Evolutionary conservation across 2,888 invertebrate genomes (phyloP).

Genomic region (Torymus auratus): DNA sequence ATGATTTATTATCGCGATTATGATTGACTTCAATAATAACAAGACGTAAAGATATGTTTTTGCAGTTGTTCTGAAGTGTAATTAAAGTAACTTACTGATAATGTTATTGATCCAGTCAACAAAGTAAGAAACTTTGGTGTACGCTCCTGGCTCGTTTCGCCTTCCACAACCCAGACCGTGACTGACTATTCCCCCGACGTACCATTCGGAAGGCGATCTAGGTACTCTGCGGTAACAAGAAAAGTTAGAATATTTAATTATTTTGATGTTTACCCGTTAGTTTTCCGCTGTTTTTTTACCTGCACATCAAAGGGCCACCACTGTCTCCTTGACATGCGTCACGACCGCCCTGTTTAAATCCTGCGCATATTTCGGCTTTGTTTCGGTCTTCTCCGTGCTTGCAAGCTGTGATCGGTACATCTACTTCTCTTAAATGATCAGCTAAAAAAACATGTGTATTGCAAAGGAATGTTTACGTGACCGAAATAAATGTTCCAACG

Average conservation of each 20-base stretch:
- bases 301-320: conserved; percentile 90
- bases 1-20: too few relatives aligned
- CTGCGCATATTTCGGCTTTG: conserved; percentile 87
- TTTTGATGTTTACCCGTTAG: not conserved
- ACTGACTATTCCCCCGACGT: conserved; percentile 89
- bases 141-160: conserved; percentile 88
- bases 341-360: conserved; percentile 84
- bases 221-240: not conserved
- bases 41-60: too few relatives aligned
- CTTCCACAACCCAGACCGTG: conserved; percentile 92
- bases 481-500: not conserved
- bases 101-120: conserved; percentile 85
- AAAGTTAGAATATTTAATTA: not conserved
- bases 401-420: conserved; percentile 85
- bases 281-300: conserved; percentile 63
- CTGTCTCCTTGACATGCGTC: conserved; percentile 93
- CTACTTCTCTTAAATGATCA: conserved; percentile 88
- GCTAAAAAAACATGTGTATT: conserved; percentile 78
- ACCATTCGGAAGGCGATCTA: conserved; percentile 82
- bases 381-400: conserved; percentile 82
- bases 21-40: too few relatives aligned
- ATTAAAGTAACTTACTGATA: conserved; percentile 77
- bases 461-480: not conserved
- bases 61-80: too few relatives aligned
- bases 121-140: conserved; percentile 87